Evolutionary conservation across 2,113 vertebrate genomes (phyloP), one percentile per base, ranked within the genome.

Genomic region (Tetrao urogallus): DNA sequence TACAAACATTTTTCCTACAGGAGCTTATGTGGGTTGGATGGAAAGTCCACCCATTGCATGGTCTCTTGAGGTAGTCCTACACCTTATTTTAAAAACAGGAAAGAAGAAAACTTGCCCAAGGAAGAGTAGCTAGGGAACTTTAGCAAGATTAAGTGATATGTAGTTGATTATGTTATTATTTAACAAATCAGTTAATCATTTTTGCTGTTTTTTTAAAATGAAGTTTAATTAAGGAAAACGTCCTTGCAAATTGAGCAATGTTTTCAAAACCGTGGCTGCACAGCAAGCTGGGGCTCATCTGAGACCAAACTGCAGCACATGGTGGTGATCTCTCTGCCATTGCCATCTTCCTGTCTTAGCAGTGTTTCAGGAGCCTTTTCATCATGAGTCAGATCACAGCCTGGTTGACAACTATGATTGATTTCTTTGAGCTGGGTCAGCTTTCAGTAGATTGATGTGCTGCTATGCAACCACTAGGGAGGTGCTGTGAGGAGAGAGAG

Each of bases 401-500:
- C 69, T 13, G 9, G 47, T 13, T 52, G 64, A 58, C 77, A 63
- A 36, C 57, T 11, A 16, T 61, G 11, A 4, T 63, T 19, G 50
- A 4, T 58, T 69, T 82, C 6, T 71, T 78, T 34, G 6, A 64
- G n/a, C 56, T 63, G 47, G 30, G 27, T 57, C 69, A 70, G 38
- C 45, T 60, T 73, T 52, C 60, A 10, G 50, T 15, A 32, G 34
- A 24, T 42, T n/a, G 69, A 77, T 3, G 0, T 56, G 65, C 65
- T 43, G 42, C 30, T 85, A 21, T 20, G 34, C 1, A 0, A 30
- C 32, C 63, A 17, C 73, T 63, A 56, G 36, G 40, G 38, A 36
- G 13, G 9, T 38, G 28, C 13, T 4, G 27, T 0, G 0, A 40
- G 80, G 73, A 83, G 69, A 54, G 11, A 47, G 22, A 24, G 30